Evolutionary conservation across 1,140 invertebrate species (phyloP), one percentile per base, ranked within the genome.

Genomic region (Brachystomella parvula): DNA sequence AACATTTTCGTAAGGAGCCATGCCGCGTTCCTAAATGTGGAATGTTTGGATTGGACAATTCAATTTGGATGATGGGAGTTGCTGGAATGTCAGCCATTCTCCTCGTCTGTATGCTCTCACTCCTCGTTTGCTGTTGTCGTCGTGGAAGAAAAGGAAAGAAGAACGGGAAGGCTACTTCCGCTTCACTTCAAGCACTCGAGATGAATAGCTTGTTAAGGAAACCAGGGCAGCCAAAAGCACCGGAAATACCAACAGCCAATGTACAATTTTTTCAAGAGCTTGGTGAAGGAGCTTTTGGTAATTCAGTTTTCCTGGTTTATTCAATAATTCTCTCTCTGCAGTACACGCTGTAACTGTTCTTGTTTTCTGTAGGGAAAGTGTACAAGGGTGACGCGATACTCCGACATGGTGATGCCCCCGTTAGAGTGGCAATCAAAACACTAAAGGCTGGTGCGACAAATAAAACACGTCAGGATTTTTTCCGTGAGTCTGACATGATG

Each of bases 281-380:
- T 1, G 94, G 94, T 35, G 94, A 98, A 82, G 94, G 94, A 29
- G 92, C 93, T 57, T 98, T 96, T 81, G 95, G 94, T 82, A 83
- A 76, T n/a, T n/a, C n/a, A n/a, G n/a, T n/a, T n/a, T n/a, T n/a
- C n/a, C n/a, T n/a, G n/a, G 78, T 78, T 15, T 78, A 3, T 29
- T 24, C 31, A 31, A 21, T 53, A 19, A 17, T 35, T 64, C 49
- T n/a, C n/a, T n/a, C n/a, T n/a, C n/a, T n/a, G n/a, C n/a, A n/a
- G n/a, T n/a, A n/a, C n/a, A n/a, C n/a, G n/a, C n/a, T n/a, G n/a
- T n/a, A n/a, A n/a, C n/a, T n/a, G n/a, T n/a, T n/a, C 15, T 39
- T 24, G 17, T 6, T 39, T 39, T 35, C 15, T 35, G 15, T 67
- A 86, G 85, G 85, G 12, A 92, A 95, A 82, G 91, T 94, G 0